Evolutionary conservation across 2,888 invertebrate genomes (phyloP).

Genomic region (Maniola hyperantus): DNA sequence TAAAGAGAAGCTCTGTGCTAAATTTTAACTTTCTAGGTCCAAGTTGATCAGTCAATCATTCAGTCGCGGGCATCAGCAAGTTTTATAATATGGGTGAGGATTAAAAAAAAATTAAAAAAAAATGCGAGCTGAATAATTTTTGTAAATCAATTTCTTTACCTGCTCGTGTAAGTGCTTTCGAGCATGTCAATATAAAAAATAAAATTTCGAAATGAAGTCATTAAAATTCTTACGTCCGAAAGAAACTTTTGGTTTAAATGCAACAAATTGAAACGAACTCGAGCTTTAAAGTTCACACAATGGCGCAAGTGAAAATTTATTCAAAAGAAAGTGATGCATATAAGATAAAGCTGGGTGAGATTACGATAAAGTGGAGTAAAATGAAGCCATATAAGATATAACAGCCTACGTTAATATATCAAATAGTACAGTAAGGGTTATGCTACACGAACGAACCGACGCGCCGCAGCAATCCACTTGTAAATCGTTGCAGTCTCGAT

Average conservation of each 20-base stretch:
- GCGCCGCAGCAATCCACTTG: too few relatives aligned
- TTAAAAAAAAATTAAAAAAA: too few relatives aligned
- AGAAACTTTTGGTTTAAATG: neutral
- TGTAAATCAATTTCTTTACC: too few relatives aligned
- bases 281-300: slow-evolving; percentile 12
- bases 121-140: too few relatives aligned
- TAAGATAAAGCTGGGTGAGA: slow-evolving; percentile 16
- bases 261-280: slow-evolving; percentile 1
- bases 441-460: neutral
- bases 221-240: slow-evolving; percentile 7
- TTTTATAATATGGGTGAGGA: too few relatives aligned
- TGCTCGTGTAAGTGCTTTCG: neutral
- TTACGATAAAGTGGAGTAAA: slow-evolving; percentile 25
- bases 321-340: slow-evolving; percentile 29
- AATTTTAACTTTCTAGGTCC: too few relatives aligned
- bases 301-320: slow-evolving; percentile 20
- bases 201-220: neutral
- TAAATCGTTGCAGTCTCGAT: neutral
- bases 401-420: slow-evolving; percentile 61
- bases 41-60: too few relatives aligned
- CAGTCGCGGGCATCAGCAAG: too few relatives aligned
- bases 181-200: neutral
- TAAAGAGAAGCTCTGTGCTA: too few relatives aligned
- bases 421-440: slow-evolving; percentile 68
- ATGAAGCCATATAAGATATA: slow-evolving; percentile 46